Percentiles rank a stretch among this genome's conserved stretches.
Conservation (phyloP, 2,797 vertebrate genomes). For the Myotis myotis region DNA sequence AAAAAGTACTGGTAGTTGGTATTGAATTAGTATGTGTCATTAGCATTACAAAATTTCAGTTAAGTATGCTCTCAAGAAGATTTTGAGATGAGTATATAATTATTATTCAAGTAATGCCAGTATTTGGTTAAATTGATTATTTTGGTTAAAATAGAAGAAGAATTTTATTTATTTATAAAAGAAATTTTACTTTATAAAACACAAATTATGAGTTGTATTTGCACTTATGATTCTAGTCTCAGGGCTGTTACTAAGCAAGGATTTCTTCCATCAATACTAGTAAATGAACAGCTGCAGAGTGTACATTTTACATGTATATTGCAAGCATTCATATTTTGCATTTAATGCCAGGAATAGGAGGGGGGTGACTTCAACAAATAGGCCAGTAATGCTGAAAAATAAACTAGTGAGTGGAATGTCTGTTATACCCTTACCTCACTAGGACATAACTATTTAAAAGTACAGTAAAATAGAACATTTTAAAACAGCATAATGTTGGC, state of each 20-base stretch:
- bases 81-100: not conserved
- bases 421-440: not conserved
- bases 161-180: conserved; percentile 25
- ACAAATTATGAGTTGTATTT: conserved; percentile 24
- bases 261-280: not conserved
- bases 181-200: conserved; percentile 28
- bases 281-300: not conserved
- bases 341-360: not conserved
- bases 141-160: conserved; percentile 28
- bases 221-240: not conserved
- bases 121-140: conserved; percentile 24
- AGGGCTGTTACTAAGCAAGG: not conserved
- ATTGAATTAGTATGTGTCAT: not conserved
- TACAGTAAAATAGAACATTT: not conserved
- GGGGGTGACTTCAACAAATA: not conserved
- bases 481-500: not conserved
- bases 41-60: not conserved
- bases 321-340: not conserved
- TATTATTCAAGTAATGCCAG: conserved; percentile 6
- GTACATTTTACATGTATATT: not conserved
- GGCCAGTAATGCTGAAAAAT: not conserved
- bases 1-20: not conserved
- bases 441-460: conserved; percentile 10
- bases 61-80: not conserved
- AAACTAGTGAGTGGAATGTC: not conserved